These are phyloP conservation scores for Narcine bancroftii DNA, from an alignment of 2,113 vertebrate genomes.

Conservation along the genomic window DNA sequence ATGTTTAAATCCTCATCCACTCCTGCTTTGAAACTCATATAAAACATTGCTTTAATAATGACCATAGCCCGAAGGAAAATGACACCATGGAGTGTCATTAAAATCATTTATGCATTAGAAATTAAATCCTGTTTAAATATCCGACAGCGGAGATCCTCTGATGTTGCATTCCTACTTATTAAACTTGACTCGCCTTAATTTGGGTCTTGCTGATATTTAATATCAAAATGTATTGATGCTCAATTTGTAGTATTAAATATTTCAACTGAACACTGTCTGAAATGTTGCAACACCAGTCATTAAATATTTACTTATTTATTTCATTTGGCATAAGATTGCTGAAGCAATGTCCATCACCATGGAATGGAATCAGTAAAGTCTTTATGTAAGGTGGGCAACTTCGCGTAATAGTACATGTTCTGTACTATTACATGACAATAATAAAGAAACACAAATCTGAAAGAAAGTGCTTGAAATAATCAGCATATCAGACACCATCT, in stretches of 20 bases:
- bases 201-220: background rate
- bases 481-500: too few species aligned
- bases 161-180: background rate
- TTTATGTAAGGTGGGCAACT: too few species aligned
- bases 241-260: background rate
- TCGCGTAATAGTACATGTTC: too few species aligned
- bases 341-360: too few species aligned
- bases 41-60: background rate
- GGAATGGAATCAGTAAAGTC: too few species aligned
- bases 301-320: constrained; percentile 1
- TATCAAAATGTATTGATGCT: background rate
- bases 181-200: background rate
- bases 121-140: background rate
- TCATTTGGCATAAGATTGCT: too few species aligned
- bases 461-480: too few species aligned
- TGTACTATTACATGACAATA: too few species aligned
- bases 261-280: background rate
- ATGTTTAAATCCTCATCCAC: background rate
- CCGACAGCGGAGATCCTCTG: background rate
- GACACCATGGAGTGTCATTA: background rate
- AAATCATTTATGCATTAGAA: background rate
- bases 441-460: too few species aligned
- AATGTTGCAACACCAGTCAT: background rate
- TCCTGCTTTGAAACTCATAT: background rate
- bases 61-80: background rate